Base-by-base conservation (phyloP, 2,888 invertebrate species). In the Blastobasis lacticolella region DNA sequence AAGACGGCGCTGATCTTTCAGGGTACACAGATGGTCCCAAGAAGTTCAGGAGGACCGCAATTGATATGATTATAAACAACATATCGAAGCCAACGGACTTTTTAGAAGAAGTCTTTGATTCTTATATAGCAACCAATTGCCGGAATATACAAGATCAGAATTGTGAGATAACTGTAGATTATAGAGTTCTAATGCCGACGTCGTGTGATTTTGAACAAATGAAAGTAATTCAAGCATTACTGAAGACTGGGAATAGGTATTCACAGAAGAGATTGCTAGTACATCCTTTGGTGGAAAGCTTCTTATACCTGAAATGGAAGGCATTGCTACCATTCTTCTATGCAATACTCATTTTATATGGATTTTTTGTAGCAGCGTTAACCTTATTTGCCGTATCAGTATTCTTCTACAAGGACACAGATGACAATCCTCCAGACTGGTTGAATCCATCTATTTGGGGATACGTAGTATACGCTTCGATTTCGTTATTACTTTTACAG, bases 261-360 rank as follows among this genome's bases (percentile, higher is more conserved):
- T 77, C 81, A 0, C 88, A 90, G 54, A 82, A 80, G 52, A 75
- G 72, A 41, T 63, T 90, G 1, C 70, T 91, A 0, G 81, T 90
- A 1, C 91, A 91, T 71, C 91, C 91, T 0, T 68, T 90, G 45
- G 76, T 90, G 3, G 90, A 91, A 65, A 90, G 90, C 56, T 91
- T 90, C 59, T 66, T 91, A 0, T 86, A 78, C 55, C 65, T 90
- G 3, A 91, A 91, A 72, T 91, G 91, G 91, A 85, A 82, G 51
- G 89, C 87, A 4, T 63, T 90, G 9, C 64, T 88, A 44, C 82
- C 86, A 41, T 90, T 90, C 63, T 91, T 90, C 64, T 90, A 89
- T 54, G 75, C 80, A 1, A 87, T 90, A 6, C 81, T 90, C 53
- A 71, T 78, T 5, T 67, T 90, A 6, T 90, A 90, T 58, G 73